Evolutionary conservation across 2,888 invertebrate species (phyloP).

Genomic region (Busseola fusca): DNA sequence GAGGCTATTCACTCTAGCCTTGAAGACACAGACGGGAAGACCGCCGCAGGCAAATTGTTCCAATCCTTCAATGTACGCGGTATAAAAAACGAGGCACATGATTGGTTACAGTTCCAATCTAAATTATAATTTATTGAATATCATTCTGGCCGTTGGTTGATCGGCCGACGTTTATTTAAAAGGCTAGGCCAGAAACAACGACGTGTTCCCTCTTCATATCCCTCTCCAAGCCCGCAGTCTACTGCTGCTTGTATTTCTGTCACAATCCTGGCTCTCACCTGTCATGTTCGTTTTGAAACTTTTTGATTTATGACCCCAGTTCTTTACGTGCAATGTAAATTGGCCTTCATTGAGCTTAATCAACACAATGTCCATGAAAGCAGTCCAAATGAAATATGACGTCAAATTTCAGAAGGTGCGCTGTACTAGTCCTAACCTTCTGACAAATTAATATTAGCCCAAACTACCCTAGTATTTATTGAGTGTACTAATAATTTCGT

Average conservation of each 20-base stretch:
- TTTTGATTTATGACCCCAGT: slow-evolving; percentile 6
- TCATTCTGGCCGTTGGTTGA: no score
- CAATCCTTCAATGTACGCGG: no score
- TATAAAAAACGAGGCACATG: no score
- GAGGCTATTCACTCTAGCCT: no score
- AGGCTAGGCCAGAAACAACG: no score
- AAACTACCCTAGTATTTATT: slow-evolving; percentile 21
- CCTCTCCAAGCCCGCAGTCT: background rate
- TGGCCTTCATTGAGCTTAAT: slow-evolving; percentile 42
- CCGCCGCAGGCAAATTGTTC: no score
- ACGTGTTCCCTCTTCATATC: background rate
- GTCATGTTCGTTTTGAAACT: background rate
- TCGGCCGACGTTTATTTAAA: no score
- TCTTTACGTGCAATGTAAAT: slow-evolving; percentile 12
- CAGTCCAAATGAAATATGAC: slow-evolving; percentile 9
- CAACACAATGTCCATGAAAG: slow-evolving; percentile 28
- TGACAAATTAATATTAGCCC: background rate
- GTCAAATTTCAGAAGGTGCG: background rate
- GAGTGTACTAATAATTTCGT: slow-evolving; percentile 10
- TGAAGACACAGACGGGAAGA: no score
- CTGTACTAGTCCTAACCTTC: background rate
- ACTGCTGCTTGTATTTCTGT: background rate
- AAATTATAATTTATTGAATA: no score
- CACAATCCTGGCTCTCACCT: background rate
- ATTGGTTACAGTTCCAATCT: no score